These are phyloP conservation scores for Sceloporus tristichus DNA, from an alignment of 2,113 vertebrate genomes.

Conservation along the genomic window DNA sequence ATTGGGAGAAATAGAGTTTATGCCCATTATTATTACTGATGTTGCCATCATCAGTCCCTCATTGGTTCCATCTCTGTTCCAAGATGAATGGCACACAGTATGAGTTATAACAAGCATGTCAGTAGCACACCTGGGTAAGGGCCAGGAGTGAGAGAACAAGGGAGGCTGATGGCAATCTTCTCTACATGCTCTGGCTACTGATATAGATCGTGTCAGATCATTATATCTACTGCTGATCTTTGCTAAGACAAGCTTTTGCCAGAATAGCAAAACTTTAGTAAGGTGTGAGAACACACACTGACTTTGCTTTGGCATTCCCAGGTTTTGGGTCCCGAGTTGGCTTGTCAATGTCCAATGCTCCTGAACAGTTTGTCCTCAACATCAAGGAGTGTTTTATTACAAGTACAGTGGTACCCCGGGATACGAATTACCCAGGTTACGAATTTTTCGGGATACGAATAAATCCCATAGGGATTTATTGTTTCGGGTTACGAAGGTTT, in stretches of 20 bases:
- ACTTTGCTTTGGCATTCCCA: not conserved
- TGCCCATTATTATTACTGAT: not conserved
- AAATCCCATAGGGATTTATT: no score
- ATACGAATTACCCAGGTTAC: no score
- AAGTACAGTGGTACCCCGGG: no score
- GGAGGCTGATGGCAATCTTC: not conserved
- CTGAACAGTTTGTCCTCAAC: not conserved
- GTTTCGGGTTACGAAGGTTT: no score
- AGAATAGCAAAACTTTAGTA: not conserved
- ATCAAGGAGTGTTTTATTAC: not conserved
- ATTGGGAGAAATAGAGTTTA: no score
- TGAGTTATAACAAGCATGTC: not conserved
- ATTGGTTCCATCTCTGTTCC: not conserved
- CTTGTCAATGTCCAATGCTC: not conserved
- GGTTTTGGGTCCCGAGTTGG: not conserved
- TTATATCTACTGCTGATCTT: not conserved
- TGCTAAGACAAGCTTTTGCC: not conserved
- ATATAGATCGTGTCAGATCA: not conserved
- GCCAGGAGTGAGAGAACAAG: not conserved
- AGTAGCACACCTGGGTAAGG: not conserved
- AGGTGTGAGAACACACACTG: constrained; percentile 19
- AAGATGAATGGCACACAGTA: not conserved
- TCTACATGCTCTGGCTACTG: not conserved
- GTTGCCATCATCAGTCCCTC: not conserved
- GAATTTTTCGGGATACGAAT: no score